phyloP scores from a whole-genome alignment of 2,888 invertebrate species.

The Pardosa pseudoannulata region DNA sequence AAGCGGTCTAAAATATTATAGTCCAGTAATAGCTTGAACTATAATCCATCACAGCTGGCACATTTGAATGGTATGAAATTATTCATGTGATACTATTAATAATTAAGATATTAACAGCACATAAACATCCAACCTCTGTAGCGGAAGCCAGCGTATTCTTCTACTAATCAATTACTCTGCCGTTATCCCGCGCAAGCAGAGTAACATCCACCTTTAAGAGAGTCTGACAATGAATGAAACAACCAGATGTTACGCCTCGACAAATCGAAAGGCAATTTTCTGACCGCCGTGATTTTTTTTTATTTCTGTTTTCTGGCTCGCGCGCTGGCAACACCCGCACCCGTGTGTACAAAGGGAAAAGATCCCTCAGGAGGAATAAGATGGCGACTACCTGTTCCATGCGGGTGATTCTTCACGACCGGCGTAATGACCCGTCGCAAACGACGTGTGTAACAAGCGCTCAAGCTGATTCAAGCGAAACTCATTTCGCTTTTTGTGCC shows the following conservation, averaged over 20 bases:
- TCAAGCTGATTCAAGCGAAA: constrained; percentile 56
- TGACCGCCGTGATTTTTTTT: neutral
- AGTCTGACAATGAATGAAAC: neutral
- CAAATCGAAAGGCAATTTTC: neutral
- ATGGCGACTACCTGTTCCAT: constrained; percentile 48
- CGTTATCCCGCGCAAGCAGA: neutral
- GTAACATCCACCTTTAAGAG: neutral
- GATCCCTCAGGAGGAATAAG: constrained; percentile 19
- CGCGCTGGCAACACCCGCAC: neutral
- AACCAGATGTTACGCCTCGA: neutral
- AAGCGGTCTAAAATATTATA: too few relatives aligned
- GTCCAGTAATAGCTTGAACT: too few relatives aligned
- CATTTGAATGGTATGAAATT: too few relatives aligned
- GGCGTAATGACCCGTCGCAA: constrained; percentile 58
- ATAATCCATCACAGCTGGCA: too few relatives aligned
- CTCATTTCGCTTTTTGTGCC: constrained; percentile 4
- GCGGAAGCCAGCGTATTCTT: neutral
- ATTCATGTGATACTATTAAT: too few relatives aligned
- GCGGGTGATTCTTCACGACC: constrained; percentile 55
- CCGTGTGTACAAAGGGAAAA: constrained; percentile 23
- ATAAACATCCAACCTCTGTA: too few relatives aligned
- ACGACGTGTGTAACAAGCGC: constrained; percentile 48
- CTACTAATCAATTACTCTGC: neutral
- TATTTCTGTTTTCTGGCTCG: neutral
- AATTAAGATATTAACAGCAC: too few relatives aligned